phyloP scores from a whole-genome alignment of 2,888 invertebrate species.

The Caprella mutica region DNA sequence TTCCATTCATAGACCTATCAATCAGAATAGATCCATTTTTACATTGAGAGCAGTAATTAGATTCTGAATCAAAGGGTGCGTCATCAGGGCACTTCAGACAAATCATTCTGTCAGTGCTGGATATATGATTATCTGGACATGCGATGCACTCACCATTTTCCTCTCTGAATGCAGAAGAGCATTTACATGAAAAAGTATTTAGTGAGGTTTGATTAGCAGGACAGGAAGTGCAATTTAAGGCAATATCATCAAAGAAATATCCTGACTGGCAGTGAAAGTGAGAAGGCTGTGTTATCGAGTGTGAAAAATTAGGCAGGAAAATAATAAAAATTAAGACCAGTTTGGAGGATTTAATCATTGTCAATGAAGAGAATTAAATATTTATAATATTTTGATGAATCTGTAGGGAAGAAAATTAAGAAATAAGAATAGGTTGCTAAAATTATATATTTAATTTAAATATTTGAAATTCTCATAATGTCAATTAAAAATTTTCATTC shows the following conservation, averaged over 20 bases:
- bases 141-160: neutral
- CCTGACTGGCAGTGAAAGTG: too few relatives aligned
- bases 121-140: conserved; percentile 3
- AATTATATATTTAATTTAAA: too few relatives aligned
- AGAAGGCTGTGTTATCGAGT: too few relatives aligned
- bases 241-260: conserved; percentile 17
- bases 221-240: conserved; percentile 15
- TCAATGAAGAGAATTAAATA: too few relatives aligned
- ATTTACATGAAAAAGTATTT: neutral
- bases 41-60: neutral
- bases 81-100: conserved; percentile 12
- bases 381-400: too few relatives aligned
- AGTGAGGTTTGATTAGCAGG: conserved; percentile 18
- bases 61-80: conserved; percentile 6
- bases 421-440: too few relatives aligned
- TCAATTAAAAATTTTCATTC: too few relatives aligned
- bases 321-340: too few relatives aligned
- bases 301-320: too few relatives aligned
- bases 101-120: conserved; percentile 3
- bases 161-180: neutral
- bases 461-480: too few relatives aligned
- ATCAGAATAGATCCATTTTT: conserved; percentile 7
- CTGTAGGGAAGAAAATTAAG: too few relatives aligned
- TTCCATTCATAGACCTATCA: conserved; percentile 22
- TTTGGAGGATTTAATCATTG: too few relatives aligned